Conservation (phyloP, 2,797 vertebrate species). For the Platalea minor region DNA sequence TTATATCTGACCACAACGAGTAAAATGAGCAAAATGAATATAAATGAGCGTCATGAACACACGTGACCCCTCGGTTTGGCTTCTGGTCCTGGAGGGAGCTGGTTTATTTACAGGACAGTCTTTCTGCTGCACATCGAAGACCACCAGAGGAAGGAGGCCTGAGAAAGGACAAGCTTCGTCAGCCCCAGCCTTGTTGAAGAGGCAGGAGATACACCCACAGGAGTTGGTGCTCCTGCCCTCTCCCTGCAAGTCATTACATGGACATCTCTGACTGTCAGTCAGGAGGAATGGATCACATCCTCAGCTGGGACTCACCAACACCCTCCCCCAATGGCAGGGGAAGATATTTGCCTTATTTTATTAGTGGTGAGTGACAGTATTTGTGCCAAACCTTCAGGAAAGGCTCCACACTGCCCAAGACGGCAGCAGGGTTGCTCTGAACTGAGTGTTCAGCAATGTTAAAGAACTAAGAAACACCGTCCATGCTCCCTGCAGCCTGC, state of each 20-base stretch:
- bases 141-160: not conserved
- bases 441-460: not conserved
- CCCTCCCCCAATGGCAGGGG: not conserved
- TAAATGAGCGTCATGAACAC: not conserved
- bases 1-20: not conserved
- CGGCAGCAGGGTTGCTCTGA: not conserved
- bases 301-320: not conserved
- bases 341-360: not conserved
- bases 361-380: not conserved
- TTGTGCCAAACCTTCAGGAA: not conserved
- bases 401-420: not conserved
- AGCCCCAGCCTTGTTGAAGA: not conserved
- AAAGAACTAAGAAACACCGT: not conserved
- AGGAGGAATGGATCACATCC: not conserved
- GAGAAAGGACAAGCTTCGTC: not conserved
- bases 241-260: rapidly evolving
- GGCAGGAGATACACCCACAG: not conserved
- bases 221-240: not conserved
- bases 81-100: not conserved
- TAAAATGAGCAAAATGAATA: not conserved
- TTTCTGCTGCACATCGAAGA: not conserved
- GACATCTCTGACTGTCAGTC: not conserved
- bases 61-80: not conserved
- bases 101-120: not conserved
- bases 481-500: not conserved